Percentiles rank a stretch among this genome's conserved stretches.
Evolutionary conservation across 2,888 invertebrate genomes (phyloP).

Genomic region (Papilio protenor): DNA sequence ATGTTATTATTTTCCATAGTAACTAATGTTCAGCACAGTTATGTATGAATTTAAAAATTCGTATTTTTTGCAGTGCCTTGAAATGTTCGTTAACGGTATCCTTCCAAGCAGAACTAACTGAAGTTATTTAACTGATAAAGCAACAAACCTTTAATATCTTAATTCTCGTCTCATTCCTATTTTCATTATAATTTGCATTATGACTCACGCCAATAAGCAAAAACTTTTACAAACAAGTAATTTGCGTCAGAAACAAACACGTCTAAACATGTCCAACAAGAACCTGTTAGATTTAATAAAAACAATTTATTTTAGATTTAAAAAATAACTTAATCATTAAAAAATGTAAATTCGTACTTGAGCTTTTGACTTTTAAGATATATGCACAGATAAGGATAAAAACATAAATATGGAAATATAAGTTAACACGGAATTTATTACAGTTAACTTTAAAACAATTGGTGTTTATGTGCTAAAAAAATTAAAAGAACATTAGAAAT

Average conservation of each 20-base stretch:
- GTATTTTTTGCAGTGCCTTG: neutral
- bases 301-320: neutral
- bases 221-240: neutral
- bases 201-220: neutral
- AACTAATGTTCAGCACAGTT: neutral
- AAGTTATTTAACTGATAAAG: neutral
- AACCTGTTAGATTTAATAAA: neutral
- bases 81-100: neutral
- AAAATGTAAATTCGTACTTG: neutral
- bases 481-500: neutral
- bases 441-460: too few relatives aligned
- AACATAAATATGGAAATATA: neutral
- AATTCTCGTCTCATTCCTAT: neutral
- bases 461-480: neutral
- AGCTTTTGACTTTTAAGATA: neutral
- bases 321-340: neutral
- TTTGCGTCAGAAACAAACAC: neutral
- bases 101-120: slow-evolving; percentile 1
- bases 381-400: neutral
- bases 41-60: neutral
- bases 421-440: neutral
- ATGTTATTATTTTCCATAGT: neutral
- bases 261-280: neutral
- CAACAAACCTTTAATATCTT: neutral
- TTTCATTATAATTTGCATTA: neutral